A percentile compares a stretch with the other conserved stretches of the same genome.
Evolutionary conservation across 2,113 vertebrate species (phyloP).

Genomic region (Malurus alboscapulatus): DNA sequence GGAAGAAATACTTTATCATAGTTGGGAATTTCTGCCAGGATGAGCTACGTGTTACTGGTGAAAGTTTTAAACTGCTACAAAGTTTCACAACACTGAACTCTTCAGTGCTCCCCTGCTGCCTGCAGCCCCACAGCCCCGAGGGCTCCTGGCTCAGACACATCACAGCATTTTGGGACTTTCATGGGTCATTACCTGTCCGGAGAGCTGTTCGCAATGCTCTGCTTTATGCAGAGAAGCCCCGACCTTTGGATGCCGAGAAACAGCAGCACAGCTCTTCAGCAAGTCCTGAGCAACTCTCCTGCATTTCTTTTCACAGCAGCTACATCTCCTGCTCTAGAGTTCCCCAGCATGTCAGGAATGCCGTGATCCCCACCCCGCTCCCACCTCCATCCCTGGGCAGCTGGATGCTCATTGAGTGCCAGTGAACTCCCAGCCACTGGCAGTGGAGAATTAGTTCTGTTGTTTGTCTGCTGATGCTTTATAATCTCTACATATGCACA

Average conservation of each 20-base stretch:
- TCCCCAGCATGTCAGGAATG: fast-evolving
- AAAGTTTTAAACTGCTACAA: not conserved
- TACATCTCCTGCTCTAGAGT: not conserved
- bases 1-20: not conserved
- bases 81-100: not conserved
- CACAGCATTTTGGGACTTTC: not conserved
- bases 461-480: not conserved
- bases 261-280: not conserved
- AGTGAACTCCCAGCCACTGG: not conserved
- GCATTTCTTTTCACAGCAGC: not conserved
- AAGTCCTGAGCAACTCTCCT: not conserved
- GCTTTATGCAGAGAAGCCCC: not conserved
- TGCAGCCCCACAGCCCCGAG: fast-evolving
- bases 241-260: not conserved
- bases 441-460: not conserved
- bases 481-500: not conserved
- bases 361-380: not conserved
- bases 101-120: not conserved
- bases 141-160: not conserved
- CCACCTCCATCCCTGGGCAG: not conserved
- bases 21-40: not conserved
- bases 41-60: not conserved
- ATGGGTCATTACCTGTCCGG: fast-evolving
- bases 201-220: not conserved
- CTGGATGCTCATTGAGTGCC: not conserved